Base-by-base conservation (phyloP, 2,888 invertebrate species). In the Tenthredo mesomela region DNA sequence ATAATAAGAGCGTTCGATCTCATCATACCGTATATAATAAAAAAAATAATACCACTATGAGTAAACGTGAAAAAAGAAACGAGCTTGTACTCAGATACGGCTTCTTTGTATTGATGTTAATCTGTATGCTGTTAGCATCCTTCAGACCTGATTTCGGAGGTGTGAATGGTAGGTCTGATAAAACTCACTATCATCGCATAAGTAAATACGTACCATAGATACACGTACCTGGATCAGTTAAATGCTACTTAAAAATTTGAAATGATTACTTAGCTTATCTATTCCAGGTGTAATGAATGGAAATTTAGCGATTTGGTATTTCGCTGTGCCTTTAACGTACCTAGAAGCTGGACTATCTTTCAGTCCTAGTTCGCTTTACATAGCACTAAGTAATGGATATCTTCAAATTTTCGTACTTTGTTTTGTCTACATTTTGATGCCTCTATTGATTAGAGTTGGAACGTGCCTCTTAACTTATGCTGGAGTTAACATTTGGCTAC, bases 311-410 rank as follows among this genome's bases (percentile, higher is more conserved):
- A 90, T 92, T 85, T 91, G 91, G 90, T 92, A 92, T 86, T 89
- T 93, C 65, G 91, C 92, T 58, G 90, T 93, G 78, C 93, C 93
- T 84, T 87, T 93, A 83, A 92, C 91, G 6, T 93, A 93, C 86
- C 87, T 93, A 70, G 93, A 93, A 87, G 92, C 93, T 54, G 93
- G 93, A 80, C 80, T 93, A 18, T 88, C 89, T 12, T 93, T 93
- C 84, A 88, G 86, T 84, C 89, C 89, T n/a, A 90, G 89, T 84
- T 90, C 90, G n/a, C 87, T 93, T 0, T 89, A 91, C 47, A 85
- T 89, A 4, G 91, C 91, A 4, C 82, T 92, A 37, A 88, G 86
- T 75, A 89, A 91, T 85, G 91, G 91, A 21, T 91, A 92, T 84
- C 88, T 93, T 15, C 85, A 92, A 47, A 85, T 88, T 21, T 93